Evolutionary conservation across 1,140 invertebrate genomes (phyloP).

Genomic region (Atta texana): DNA sequence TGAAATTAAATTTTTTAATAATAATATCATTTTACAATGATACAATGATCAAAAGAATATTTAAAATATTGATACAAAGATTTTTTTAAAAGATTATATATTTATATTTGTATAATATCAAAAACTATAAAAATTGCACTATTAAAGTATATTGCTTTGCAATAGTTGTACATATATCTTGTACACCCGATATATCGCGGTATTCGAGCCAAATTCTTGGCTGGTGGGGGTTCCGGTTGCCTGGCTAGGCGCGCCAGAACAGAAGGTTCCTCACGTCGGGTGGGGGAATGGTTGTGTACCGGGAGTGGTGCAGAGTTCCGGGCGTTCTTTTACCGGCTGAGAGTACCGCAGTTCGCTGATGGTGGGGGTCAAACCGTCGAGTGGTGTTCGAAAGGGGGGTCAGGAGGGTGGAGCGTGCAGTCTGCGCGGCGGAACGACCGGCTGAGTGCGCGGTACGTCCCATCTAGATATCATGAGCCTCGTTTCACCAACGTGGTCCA

Average conservation of each 20-base stretch:
- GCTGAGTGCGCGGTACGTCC: slow-evolving; percentile 81
- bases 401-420: slow-evolving; percentile 68
- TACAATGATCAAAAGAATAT: too few species aligned
- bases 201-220: slow-evolving; percentile 12
- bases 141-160: not conserved
- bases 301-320: slow-evolving; percentile 41
- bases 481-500: slow-evolving; percentile 80
- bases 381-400: slow-evolving; percentile 52
- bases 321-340: slow-evolving; percentile 31
- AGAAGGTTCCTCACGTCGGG: slow-evolving; percentile 51
- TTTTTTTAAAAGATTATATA: not conserved
- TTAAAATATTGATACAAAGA: not conserved
- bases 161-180: too few species aligned
- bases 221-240: slow-evolving; percentile 51
- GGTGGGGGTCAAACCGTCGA: slow-evolving; percentile 58
- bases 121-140: not conserved
- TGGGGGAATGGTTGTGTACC: slow-evolving; percentile 7
- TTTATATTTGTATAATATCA: slow-evolving; percentile 44
- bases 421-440: slow-evolving; percentile 68
- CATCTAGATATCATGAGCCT: slow-evolving; percentile 81
- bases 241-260: slow-evolving; percentile 52
- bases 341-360: not conserved
- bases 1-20: not conserved
- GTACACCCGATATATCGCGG: slow-evolving; percentile 54
- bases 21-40: not conserved